These are phyloP conservation scores for Drymodes brunneopygia DNA, from an alignment of 2,113 vertebrate genomes.

Conservation along the genomic window DNA sequence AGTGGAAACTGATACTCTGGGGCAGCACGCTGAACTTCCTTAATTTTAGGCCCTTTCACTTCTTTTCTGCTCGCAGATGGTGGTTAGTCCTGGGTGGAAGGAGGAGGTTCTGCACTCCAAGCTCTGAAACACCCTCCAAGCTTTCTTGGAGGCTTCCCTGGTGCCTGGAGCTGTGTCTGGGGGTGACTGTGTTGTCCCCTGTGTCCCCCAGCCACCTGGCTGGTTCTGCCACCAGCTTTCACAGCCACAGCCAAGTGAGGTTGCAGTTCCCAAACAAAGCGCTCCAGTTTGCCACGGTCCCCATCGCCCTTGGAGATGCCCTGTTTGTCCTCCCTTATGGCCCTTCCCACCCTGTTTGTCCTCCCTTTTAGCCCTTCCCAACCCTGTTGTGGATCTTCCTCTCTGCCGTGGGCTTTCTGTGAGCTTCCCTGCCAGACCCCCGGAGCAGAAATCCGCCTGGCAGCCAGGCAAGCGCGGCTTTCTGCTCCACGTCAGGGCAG, in stretches of 20 bases:
- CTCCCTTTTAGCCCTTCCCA: neutral
- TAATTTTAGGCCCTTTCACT: neutral
- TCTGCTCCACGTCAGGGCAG: neutral
- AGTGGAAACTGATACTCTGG: neutral
- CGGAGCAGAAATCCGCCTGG: neutral
- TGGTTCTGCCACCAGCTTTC: neutral
- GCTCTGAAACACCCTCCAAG: neutral
- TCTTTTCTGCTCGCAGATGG: neutral
- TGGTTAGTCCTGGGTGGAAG: neutral
- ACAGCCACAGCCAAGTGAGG: neutral
- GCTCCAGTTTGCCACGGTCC: rapidly evolving
- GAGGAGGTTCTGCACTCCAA: rapidly evolving
- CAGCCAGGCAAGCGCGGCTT: neutral
- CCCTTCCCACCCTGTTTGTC: neutral
- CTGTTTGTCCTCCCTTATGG: neutral
- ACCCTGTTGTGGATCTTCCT: rapidly evolving
- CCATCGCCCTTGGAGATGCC: neutral
- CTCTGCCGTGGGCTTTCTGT: neutral
- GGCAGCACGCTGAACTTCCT: neutral
- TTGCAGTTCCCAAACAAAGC: neutral
- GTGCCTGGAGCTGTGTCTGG: neutral
- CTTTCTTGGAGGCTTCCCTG: neutral
- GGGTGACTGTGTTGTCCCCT: too few species aligned
- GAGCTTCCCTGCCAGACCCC: rapidly evolving
- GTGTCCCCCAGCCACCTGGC: neutral